Evolutionary conservation across 2,888 invertebrate genomes (phyloP).

Genomic region (Lasioglossum leucozonium): DNA sequence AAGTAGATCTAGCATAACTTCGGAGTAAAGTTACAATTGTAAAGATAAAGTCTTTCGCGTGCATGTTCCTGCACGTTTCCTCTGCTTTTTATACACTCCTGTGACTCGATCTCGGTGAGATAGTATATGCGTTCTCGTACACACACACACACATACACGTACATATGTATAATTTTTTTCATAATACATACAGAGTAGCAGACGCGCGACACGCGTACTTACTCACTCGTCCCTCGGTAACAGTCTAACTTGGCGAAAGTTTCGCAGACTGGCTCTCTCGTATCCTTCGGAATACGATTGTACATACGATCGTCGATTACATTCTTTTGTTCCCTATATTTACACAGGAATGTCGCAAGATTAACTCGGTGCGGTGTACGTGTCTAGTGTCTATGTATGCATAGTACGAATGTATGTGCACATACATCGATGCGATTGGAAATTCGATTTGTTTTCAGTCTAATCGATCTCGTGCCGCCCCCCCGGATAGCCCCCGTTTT

Average conservation of each 20-base stretch:
- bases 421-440: slow-evolving; percentile 7
- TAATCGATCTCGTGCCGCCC: slow-evolving; percentile 12
- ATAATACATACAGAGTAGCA: not conserved
- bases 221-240: not conserved
- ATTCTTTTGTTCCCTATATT: slow-evolving; percentile 45
- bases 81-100: slow-evolving; percentile 38
- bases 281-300: not conserved
- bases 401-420: slow-evolving; percentile 9
- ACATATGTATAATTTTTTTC: not conserved
- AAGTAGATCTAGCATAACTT: slow-evolving; percentile 40
- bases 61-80: not conserved
- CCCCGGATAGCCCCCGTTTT: not conserved
- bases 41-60: slow-evolving; percentile 12
- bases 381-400: not conserved
- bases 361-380: slow-evolving; percentile 17
- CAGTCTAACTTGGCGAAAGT: slow-evolving; percentile 7
- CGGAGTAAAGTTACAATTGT: slow-evolving; percentile 32
- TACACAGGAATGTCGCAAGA: slow-evolving; percentile 41
- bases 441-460: slow-evolving; percentile 2
- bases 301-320: not conserved
- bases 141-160: not conserved
- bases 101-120: not conserved
- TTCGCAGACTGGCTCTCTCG: not conserved
- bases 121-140: not conserved
- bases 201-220: slow-evolving; percentile 11